Percentiles rank a stretch among this genome's conserved stretches.
Evolutionary conservation across 2,888 invertebrate species (phyloP).

Genomic region (Ornithoptera priamus): DNA sequence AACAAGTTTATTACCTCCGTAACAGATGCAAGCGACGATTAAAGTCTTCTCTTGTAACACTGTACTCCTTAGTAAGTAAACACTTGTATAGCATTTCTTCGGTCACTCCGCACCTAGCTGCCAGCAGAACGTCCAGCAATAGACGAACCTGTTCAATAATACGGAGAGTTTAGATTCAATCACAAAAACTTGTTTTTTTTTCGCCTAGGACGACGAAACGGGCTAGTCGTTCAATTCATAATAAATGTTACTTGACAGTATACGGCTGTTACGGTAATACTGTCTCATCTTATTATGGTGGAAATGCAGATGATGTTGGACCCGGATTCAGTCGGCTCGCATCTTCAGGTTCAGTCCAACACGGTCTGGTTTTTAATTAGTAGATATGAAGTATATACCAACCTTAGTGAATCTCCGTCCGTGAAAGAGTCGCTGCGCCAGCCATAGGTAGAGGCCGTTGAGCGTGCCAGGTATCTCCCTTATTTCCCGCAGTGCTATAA

Average conservation of each 20-base stretch:
- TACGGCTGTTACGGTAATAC: no score
- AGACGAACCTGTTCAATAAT: slow-evolving; percentile 80
- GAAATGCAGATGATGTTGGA: no score
- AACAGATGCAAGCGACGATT: slow-evolving; percentile 87
- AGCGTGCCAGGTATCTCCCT: slow-evolving; percentile 96
- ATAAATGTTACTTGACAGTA: no score
- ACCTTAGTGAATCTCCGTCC: slow-evolving; percentile 93
- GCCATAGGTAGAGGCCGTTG: slow-evolving; percentile 96
- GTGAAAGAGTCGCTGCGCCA: slow-evolving; percentile 95
- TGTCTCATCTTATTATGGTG: no score
- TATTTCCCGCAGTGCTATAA: slow-evolving; percentile 94
- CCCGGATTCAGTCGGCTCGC: no score
- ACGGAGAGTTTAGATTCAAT: no score
- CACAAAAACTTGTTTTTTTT: no score
- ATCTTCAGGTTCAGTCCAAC: no score
- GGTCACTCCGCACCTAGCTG: slow-evolving; percentile 92
- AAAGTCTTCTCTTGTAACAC: slow-evolving; percentile 89
- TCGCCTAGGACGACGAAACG: no score
- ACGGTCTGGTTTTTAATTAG: no score
- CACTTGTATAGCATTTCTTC: slow-evolving; percentile 90
- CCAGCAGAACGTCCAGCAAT: slow-evolving; percentile 90
- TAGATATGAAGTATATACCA: not conserved
- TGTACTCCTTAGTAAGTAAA: slow-evolving; percentile 88
- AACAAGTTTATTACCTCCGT: slow-evolving; percentile 67
- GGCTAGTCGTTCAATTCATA: no score